Evolutionary conservation across 2,888 invertebrate species (phyloP).

Genomic region (Sarcophaga variegata): DNA sequence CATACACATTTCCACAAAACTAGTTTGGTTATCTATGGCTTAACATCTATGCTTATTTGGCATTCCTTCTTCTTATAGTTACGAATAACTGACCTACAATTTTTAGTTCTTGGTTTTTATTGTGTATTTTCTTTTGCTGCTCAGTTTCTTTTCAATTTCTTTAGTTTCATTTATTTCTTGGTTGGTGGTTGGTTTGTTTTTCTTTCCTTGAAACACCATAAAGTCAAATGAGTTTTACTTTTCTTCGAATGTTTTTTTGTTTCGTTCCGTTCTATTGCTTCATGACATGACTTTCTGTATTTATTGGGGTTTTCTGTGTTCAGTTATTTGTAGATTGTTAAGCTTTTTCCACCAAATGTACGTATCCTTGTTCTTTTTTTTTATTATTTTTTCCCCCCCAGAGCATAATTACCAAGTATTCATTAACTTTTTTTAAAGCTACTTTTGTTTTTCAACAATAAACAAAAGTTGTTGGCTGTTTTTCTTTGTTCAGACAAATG

Average conservation of each 20-base stretch:
- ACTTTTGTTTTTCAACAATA: conserved; percentile 29
- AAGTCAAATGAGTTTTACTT: conserved; percentile 47
- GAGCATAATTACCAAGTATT: conserved; percentile 50
- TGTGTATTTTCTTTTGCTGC: conserved; percentile 9
- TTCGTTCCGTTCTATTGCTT: background rate
- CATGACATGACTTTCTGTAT: conserved; percentile 36
- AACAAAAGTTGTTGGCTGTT: conserved; percentile 18
- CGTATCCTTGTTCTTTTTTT: background rate
- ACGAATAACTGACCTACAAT: conserved; percentile 39
- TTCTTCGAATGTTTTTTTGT: background rate
- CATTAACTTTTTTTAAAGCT: conserved; percentile 26
- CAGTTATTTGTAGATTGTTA: conserved; percentile 23
- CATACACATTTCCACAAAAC: background rate
- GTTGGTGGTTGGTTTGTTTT: background rate
- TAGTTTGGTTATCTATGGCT: conserved; percentile 8
- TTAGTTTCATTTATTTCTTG: background rate
- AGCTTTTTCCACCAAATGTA: conserved; percentile 14
- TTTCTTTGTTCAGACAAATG: conserved; percentile 8
- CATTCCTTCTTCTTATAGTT: conserved; percentile 17
- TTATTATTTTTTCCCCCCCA: background rate
- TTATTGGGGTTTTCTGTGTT: conserved; percentile 15
- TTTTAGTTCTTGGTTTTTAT: background rate
- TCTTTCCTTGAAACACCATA: conserved; percentile 26
- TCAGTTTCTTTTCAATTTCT: conserved; percentile 12
- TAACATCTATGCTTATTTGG: background rate